Evolutionary conservation across 2,797 vertebrate genomes (phyloP), one percentile per base, ranked within the genome.

Genomic region (Poecilia velifera): DNA sequence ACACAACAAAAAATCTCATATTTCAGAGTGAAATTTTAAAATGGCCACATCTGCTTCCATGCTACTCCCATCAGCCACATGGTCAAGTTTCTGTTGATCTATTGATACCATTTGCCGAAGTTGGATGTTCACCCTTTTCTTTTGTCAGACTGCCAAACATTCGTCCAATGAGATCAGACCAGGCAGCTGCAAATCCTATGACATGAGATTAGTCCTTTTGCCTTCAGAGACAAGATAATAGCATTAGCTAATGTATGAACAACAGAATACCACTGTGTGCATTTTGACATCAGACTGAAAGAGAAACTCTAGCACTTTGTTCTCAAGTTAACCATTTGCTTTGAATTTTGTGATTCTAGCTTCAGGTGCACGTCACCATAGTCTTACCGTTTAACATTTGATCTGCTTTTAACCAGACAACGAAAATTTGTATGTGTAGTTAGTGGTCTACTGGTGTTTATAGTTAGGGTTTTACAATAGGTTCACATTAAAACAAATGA

Each of bases 241-340:
- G 92, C 94, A 95, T 96, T 95, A 96, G 93, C 93, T 95, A 94
- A 95, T 95, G 93, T 94, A 92, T 90, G 89, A 92, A 92, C 89
- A 91, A 93, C 91, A 86, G 86, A 84, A 91, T 82, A 91, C 76
- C 91, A 87, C 87, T 78, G 89, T 92, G 91, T 90, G 91, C 86
- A 88, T 91, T 90, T 85, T 84, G 92, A 90, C 90, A 85, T 88
- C 79, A 83, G 78, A 45, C 83, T 57, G 78, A 83, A 45, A 76
- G 45, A 86, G 76, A 90, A 66, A 85, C 77, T 85, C 73, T 55
- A 81, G 78, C 88, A 89, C 87, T 87, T 91, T 87, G 86, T 86
- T 86, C 84, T 85, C 41, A 59, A 79, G 81, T 89, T 79, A 84
- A 45, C 79, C 79, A 51, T 80, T 88, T 81, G 72, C 76, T 81